Base-by-base conservation (phyloP, 2,113 vertebrate genomes). In the Macquaria ambigua region DNA sequence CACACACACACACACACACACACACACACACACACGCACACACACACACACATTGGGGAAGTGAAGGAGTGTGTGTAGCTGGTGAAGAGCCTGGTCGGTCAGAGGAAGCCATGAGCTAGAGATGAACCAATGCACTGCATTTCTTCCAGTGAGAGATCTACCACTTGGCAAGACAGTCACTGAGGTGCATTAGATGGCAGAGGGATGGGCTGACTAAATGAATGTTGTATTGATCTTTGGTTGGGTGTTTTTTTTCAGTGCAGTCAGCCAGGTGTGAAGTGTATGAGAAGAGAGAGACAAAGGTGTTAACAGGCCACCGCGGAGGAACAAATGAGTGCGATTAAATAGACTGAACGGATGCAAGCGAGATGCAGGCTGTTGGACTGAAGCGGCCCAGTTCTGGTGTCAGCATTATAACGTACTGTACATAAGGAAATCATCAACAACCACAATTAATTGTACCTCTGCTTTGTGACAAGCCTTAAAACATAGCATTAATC, bases 181-280 rank as follows among this genome's bases (percentile, higher is more conserved):
- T 39, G 73, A 81, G 76, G 63, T 63, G 43, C 71, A 70, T 81
- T 59, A 48, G 52, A 86, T 55, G 7, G 46, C 64, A 66, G 63
- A 77, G 58, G 53, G 70, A 81, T 28, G 21, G 56, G 70, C 43
- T 8, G 48, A 48, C n/a, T 77, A 68, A 74, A 80, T 75, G 11
- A 74, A 84, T 69, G 72, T 25, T 46, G 59, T 78, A 84, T 85
- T 62, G 81, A 88, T 89, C 53, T 74, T 72, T 69, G 5, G 1
- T 2, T 58, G 16, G 46, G 68, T 41, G 48, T 81, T 84, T 83
- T 56, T 70, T 67, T 28, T 8, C 67, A 39, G 37, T 61, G 64
- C 68, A 73, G 66, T 72, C 79, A 75, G 73, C 10, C 67, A 80
- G 59, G 77, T 77, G 64, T 72, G 73, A 82, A 71, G 23, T 56